phyloP scores from a whole-genome alignment of 1,140 invertebrate genomes.

The Monochamus saltuarius region DNA sequence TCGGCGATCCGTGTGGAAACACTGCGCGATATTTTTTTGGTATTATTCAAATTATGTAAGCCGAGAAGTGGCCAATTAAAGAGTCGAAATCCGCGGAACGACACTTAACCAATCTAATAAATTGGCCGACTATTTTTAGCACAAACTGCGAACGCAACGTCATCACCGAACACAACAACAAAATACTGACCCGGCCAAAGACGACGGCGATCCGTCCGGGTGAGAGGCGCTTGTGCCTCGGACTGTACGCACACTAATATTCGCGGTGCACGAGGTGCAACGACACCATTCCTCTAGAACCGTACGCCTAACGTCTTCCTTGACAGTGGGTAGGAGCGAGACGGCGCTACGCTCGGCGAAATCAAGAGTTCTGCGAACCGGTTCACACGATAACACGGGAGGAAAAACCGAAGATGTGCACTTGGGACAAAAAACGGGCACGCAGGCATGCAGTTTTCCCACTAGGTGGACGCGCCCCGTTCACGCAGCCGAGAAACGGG shows the following conservation, averaged over 20 bases:
- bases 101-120: too few relatives aligned
- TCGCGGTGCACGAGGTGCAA: conserved; percentile 21
- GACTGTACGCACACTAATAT: conserved; percentile 16
- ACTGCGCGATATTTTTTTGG: too few relatives aligned
- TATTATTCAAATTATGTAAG: too few relatives aligned
- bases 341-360: not conserved
- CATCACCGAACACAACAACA: conserved; percentile 11
- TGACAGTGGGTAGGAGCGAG: conserved; percentile 1
- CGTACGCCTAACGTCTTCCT: not conserved
- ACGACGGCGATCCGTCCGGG: conserved; percentile 2
- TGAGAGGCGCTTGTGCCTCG: conserved; percentile 2
- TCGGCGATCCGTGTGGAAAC: too few relatives aligned
- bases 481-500: too few relatives aligned
- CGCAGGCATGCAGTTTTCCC: too few relatives aligned
- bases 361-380: conserved; percentile 8
- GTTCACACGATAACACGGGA: conserved; percentile 8
- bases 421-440: too few relatives aligned
- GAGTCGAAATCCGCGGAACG: too few relatives aligned
- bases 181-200: conserved; percentile 5
- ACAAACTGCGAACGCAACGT: not conserved
- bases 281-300: conserved; percentile 15
- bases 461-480: too few relatives aligned
- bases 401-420: too few relatives aligned
- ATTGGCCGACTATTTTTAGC: not conserved
- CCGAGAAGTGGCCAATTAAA: too few relatives aligned